A percentile compares a stretch with the other conserved stretches of the same genome.
Conservation (phyloP, 2,888 invertebrate species). For the Amblyteles armatorius region DNA sequence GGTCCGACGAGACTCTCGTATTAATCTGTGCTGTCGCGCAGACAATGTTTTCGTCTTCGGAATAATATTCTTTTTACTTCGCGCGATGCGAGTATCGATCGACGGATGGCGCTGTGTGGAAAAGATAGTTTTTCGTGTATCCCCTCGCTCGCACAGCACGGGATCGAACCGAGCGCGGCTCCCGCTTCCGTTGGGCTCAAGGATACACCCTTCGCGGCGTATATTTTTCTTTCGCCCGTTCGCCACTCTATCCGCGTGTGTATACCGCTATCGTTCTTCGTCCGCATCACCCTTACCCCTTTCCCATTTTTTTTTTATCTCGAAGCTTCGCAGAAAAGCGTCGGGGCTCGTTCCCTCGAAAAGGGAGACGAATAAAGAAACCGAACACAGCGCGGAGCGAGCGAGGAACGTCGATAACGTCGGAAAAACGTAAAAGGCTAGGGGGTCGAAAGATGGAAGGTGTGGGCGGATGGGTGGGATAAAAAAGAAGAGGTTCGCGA, state of each 20-base stretch:
- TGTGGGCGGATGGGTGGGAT: slow-evolving; percentile 11
- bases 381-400: slow-evolving; percentile 73
- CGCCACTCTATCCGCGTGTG: slow-evolving; percentile 34
- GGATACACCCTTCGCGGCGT: slow-evolving; percentile 26
- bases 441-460: slow-evolving; percentile 31
- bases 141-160: not conserved
- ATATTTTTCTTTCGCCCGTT: slow-evolving; percentile 47
- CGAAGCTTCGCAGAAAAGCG: slow-evolving; percentile 16
- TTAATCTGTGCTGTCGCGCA: too few species aligned
- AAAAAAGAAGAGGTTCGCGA: slow-evolving; percentile 24
- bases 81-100: slow-evolving; percentile 32
- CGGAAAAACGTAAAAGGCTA: slow-evolving; percentile 82
- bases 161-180: slow-evolving; percentile 31
- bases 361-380: slow-evolving; percentile 52
- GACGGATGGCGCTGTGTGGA: slow-evolving; percentile 28
- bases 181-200: slow-evolving; percentile 55
- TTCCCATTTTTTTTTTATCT: slow-evolving; percentile 69
- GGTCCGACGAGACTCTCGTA: too few species aligned
- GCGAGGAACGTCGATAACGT: slow-evolving; percentile 83
- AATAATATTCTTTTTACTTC: not conserved
- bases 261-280: slow-evolving; percentile 10
- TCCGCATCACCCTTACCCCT: slow-evolving; percentile 44
- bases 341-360: slow-evolving; percentile 9
- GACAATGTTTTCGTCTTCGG: not conserved
- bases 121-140: slow-evolving; percentile 23